A percentile compares a stretch with the other conserved stretches of the same genome.
phyloP scores from a whole-genome alignment of 2,888 invertebrate genomes.

The Athalia cordata region DNA sequence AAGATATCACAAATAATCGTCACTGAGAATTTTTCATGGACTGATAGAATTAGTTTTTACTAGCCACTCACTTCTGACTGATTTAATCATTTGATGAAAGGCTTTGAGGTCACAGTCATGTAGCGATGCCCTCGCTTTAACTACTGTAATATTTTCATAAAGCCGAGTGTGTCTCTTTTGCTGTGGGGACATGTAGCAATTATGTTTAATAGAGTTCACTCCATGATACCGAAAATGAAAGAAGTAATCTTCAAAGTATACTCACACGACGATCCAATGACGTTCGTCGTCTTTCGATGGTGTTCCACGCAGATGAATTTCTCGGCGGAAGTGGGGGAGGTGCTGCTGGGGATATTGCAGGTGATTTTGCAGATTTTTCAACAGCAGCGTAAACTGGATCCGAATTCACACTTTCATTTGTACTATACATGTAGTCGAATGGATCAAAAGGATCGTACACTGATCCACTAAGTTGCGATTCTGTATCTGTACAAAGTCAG shows the following conservation, averaged over 20 bases:
- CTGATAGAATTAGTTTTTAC: too few species aligned
- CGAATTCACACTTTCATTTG: slow-evolving; percentile 78
- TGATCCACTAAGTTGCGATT: slow-evolving; percentile 78
- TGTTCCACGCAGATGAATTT: slow-evolving; percentile 75
- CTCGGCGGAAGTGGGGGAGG: slow-evolving; percentile 80
- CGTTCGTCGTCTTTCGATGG: slow-evolving; percentile 74
- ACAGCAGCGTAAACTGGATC: slow-evolving; percentile 84
- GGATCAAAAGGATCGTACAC: slow-evolving; percentile 87
- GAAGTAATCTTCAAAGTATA: slow-evolving; percentile 42
- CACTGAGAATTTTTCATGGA: slow-evolving; percentile 27
- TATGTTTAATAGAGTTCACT: slow-evolving; percentile 12
- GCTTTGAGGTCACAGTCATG: slow-evolving; percentile 87
- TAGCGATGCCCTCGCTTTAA: slow-evolving; percentile 79
- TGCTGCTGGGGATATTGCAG: slow-evolving; percentile 74
- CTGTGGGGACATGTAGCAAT: slow-evolving; percentile 57
- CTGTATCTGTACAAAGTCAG: slow-evolving; percentile 64
- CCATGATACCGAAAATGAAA: slow-evolving; percentile 19
- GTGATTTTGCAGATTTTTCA: slow-evolving; percentile 76
- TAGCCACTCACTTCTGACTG: slow-evolving; percentile 81
- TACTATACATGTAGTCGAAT: slow-evolving; percentile 85
- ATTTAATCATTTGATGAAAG: slow-evolving; percentile 88
- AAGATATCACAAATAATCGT: slow-evolving; percentile 46
- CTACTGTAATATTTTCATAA: slow-evolving; percentile 82
- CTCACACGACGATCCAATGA: slow-evolving; percentile 71
- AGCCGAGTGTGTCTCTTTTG: slow-evolving; percentile 78